Conservation (phyloP, 2,888 invertebrate species). For the Torymus aiolomorphi region DNA sequence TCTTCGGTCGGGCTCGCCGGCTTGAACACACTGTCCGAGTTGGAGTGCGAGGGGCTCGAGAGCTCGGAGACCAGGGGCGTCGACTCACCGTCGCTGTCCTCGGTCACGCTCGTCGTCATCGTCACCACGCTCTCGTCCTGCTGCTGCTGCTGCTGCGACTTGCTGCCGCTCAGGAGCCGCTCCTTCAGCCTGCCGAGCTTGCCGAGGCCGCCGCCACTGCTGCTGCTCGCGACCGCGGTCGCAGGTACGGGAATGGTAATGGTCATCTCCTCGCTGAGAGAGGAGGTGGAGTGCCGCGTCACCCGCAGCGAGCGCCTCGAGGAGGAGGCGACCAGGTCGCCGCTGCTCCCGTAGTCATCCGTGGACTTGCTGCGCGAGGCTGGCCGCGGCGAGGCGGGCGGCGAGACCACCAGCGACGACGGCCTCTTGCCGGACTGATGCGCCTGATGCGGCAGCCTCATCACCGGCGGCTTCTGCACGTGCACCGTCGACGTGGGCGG, state of each 20-base stretch:
- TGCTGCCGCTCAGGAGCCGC: conserved; percentile 59
- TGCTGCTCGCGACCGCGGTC: background rate
- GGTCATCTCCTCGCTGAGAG: conserved; percentile 61
- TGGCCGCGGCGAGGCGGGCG: conserved; percentile 70
- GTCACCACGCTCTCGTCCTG: background rate
- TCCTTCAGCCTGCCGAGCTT: conserved; percentile 67
- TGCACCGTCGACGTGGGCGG: conserved; percentile 18
- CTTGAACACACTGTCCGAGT: conserved; percentile 67
- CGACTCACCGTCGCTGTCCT: conserved; percentile 81
- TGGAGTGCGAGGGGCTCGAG: conserved; percentile 67
- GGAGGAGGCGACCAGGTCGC: conserved; percentile 12
- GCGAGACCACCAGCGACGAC: conserved; percentile 68
- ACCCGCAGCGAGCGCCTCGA: conserved; percentile 19
- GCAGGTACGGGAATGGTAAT: conserved; percentile 62
- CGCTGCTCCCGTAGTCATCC: conserved; percentile 57
- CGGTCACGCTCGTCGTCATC: conserved; percentile 21
- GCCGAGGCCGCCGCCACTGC: conserved; percentile 56
- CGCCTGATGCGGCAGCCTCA: conserved; percentile 66
- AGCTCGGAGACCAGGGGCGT: conserved; percentile 81
- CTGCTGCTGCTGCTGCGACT: conserved; percentile 27
- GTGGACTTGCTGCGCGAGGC: conserved; percentile 70
- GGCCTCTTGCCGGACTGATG: conserved; percentile 58
- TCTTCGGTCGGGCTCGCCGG: conserved; percentile 58
- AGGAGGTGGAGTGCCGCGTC: conserved; percentile 50
- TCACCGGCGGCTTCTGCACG: conserved; percentile 14